These are phyloP conservation scores for Turritopsis rubra DNA, from an alignment of 30 jellyfish, hydroid and myxozoan genomes.

Conservation along the genomic window DNA sequence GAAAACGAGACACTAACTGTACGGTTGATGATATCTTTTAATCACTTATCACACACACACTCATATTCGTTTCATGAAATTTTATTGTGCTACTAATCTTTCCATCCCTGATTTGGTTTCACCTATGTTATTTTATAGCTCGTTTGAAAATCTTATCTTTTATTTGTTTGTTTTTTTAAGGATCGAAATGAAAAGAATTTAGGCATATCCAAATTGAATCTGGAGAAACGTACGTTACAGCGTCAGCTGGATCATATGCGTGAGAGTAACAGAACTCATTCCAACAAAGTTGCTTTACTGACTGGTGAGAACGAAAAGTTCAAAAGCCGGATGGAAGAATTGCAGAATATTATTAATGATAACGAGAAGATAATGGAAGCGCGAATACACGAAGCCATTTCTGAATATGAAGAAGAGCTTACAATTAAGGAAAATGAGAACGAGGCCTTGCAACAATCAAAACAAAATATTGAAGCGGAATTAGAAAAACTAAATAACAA, in stretches of 20 bases:
- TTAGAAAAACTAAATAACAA: not conserved
- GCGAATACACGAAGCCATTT: not conserved
- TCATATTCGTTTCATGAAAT: no score
- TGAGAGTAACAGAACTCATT: conserved; percentile 29
- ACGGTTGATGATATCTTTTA: no score
- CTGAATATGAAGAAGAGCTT: conserved; percentile 16
- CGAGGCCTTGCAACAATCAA: not conserved
- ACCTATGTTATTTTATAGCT: not conserved
- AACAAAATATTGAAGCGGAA: not conserved
- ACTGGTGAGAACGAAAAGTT: conserved; percentile 6
- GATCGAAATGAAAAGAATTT: conserved; percentile 29
- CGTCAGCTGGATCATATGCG: conserved; percentile 33
- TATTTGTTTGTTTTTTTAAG: not conserved
- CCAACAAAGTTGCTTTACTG: not conserved
- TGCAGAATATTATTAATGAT: not conserved
- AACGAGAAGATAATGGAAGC: not conserved
- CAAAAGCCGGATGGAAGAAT: not conserved
- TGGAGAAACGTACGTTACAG: conserved; percentile 29
- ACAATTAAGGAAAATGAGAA: not conserved
- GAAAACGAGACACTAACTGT: no score
- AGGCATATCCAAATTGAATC: conserved; percentile 1
- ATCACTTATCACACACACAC: no score
- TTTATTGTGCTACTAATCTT: no score
- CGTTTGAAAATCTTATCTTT: not conserved
- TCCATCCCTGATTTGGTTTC: no score